These are phyloP conservation scores for Eurypyga helias DNA, from an alignment of 2,113 vertebrate species.

Conservation along the genomic window DNA sequence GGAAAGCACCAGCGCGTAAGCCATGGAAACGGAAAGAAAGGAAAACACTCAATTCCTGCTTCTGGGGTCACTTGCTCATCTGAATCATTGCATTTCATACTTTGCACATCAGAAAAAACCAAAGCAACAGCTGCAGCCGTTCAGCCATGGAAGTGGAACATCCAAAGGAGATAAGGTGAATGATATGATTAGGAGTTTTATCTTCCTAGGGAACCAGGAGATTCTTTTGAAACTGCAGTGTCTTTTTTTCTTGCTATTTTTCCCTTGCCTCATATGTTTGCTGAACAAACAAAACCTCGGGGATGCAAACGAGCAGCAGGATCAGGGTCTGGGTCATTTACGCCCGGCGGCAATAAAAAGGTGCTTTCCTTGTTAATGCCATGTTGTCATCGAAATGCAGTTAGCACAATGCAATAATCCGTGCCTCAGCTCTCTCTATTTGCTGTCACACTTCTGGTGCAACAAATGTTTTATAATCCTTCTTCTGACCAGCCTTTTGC, in stretches of 20 bases:
- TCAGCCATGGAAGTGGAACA: not conserved
- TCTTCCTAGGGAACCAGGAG: not conserved
- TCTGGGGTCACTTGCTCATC: not conserved
- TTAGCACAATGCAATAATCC: accelerated
- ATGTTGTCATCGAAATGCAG: not conserved
- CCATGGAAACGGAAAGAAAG: not conserved
- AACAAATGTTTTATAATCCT: not conserved
- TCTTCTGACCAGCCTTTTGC: not conserved
- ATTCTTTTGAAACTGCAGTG: not conserved
- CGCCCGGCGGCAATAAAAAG: not conserved
- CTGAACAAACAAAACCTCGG: not conserved
- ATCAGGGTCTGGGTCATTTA: not conserved
- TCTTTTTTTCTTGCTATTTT: not conserved
- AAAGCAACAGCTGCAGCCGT: not conserved
- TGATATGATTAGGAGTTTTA: accelerated
- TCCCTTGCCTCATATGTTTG: not conserved
- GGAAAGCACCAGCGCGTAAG: not conserved
- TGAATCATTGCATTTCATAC: not conserved
- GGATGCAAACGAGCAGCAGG: not conserved
- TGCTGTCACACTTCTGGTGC: not conserved
- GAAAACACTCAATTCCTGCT: not conserved
- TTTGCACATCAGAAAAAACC: not conserved
- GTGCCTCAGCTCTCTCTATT: not conserved
- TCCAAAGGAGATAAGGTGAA: not conserved
- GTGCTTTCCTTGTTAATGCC: not conserved